A percentile compares a stretch with the other conserved stretches of the same genome.
Evolutionary conservation across 1,140 invertebrate genomes (phyloP).

Genomic region (Octopus bimaculoides): DNA sequence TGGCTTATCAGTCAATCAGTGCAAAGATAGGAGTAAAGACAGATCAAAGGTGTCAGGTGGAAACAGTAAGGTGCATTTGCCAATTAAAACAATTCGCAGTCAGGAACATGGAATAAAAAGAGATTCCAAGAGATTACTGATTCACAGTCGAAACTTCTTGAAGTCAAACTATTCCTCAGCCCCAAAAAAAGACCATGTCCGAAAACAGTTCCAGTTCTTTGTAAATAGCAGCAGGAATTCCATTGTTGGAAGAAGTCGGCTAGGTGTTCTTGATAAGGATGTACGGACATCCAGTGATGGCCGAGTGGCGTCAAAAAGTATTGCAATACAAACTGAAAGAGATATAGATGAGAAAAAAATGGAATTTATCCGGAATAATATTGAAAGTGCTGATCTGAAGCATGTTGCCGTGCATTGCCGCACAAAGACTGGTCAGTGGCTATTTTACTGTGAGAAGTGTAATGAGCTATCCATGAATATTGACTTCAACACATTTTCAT

Average conservation of each 20-base stretch:
- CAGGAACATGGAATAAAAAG: no score
- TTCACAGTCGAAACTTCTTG: no score
- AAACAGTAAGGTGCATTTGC: no score
- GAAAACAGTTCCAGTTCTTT: not conserved
- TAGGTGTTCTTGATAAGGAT: no score
- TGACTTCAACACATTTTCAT: not conserved
- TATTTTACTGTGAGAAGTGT: not conserved
- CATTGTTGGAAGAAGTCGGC: not conserved
- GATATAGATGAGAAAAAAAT: not conserved
- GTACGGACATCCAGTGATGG: no score
- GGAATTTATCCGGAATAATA: constrained; percentile 1
- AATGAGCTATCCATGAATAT: not conserved
- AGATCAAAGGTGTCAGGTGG: no score
- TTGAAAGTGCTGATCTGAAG: not conserved
- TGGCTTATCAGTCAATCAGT: no score
- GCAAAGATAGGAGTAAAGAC: no score
- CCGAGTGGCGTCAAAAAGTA: not conserved
- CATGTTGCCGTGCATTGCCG: not conserved
- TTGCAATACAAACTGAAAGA: not conserved
- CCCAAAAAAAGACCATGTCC: not conserved
- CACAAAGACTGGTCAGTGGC: not conserved
- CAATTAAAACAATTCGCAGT: no score
- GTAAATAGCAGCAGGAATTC: not conserved
- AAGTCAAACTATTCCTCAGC: not conserved
- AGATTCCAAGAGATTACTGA: no score